phyloP scores from a whole-genome alignment of 1,140 invertebrate species.

The Cydia splendana region DNA sequence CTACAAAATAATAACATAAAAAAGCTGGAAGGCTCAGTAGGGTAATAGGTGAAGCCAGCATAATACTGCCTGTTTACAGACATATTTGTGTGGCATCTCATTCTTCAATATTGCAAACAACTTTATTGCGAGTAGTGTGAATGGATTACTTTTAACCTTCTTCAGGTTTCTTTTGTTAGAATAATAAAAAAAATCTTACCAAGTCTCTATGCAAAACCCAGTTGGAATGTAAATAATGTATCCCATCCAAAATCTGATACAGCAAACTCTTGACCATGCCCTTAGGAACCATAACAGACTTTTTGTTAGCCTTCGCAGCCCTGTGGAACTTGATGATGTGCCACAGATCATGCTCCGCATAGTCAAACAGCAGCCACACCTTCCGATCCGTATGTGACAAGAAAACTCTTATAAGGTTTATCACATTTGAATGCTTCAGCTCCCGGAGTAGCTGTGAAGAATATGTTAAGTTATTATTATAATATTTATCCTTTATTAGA shows the following conservation, averaged over 20 bases:
- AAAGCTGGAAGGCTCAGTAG: no score
- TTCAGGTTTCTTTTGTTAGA: no score
- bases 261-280: constrained; percentile 99
- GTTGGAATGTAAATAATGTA: constrained; percentile 99
- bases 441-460: constrained; percentile 94
- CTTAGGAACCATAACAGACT: constrained; percentile 96
- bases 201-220: constrained; percentile 99
- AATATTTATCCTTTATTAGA: no score
- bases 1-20: no score
- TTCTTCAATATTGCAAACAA: no score
- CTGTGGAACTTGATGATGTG: constrained; percentile 99
- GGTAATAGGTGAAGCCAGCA: no score
- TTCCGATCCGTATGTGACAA: constrained; percentile 98
- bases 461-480: constrained; percentile 39
- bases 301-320: constrained; percentile 98
- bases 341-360: constrained; percentile 99
- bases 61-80: no score
- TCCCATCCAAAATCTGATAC: constrained; percentile 99
- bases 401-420: constrained; percentile 98
- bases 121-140: not conserved
- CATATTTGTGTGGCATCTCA: no score
- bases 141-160: no score
- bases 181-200: constrained; percentile 78
- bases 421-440: constrained; percentile 98
- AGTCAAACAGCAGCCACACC: constrained; percentile 99